Base-by-base conservation (phyloP, 2,888 invertebrate genomes). In the Stenodema calcarata region DNA sequence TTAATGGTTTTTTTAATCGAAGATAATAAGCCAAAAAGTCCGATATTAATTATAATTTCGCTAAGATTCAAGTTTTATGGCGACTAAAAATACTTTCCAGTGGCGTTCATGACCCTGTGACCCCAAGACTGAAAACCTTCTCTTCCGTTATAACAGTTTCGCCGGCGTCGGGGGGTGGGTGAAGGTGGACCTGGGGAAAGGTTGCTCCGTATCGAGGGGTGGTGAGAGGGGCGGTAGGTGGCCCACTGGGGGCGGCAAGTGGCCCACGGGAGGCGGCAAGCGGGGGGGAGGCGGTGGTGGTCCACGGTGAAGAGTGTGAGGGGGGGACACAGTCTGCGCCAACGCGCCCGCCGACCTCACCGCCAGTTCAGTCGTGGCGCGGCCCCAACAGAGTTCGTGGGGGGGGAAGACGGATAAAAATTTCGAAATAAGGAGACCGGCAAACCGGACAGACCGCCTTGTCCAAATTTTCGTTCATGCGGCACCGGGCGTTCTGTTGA, bases 201-300 rank as follows among this genome's bases (percentile, higher is more conserved):
- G n/a, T n/a, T n/a, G n/a, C n/a, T n/a, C n/a, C n/a, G n/a, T n/a
- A n/a, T n/a, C n/a, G n/a, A n/a, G n/a, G 91, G 92, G 91, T 92
- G 91, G 91, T 91, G 92, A 91, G 92, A 91, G 92, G 92, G 92
- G 35, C 35, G 92, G 92, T 91, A 91, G 91, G 91, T 90, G 90
- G 91, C 90, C 91, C 91, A 90, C 80, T 89, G 35, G 35, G 35
- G 35, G 35, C 54, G 18, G 9, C 2, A 12, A 12, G 14, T 47
- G 42, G 7, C 7, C 42, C 42, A 6, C 7, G 42, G 11, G 42
- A 3, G 54, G 54, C 90, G 90, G 89, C 89, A 91, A 91, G 90
- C 91, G 90, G 90, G 90, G 69, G 80, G 75, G 70, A 50, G 78
- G 78, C 16, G 87, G 83, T 28, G 62, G 16, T n/a, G 79, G 35